A percentile compares a stretch with the other conserved stretches of the same genome.
phyloP scores from a whole-genome alignment of 2,113 vertebrate genomes.

The Hepsetus odoe region DNA sequence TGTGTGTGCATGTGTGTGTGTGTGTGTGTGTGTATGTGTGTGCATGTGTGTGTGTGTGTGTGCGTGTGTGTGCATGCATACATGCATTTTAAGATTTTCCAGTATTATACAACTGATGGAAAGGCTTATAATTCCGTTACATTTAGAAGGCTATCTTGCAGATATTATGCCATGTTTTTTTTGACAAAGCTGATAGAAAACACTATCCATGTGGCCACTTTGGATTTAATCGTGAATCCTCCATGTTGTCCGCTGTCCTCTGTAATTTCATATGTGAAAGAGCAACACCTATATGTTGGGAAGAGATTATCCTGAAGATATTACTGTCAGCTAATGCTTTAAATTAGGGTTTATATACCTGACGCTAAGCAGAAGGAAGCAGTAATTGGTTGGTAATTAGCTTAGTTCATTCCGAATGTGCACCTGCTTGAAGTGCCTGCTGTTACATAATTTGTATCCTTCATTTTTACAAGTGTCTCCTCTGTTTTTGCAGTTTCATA shows the following conservation, averaged over 20 bases:
- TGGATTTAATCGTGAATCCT: not conserved
- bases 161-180: not conserved
- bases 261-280: not conserved
- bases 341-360: slow-evolving; percentile 12
- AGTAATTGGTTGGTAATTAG: slow-evolving; percentile 34
- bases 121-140: no score
- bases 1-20: no score
- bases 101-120: no score
- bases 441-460: not conserved
- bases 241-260: not conserved
- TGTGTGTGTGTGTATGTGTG: no score
- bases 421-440: slow-evolving; percentile 23
- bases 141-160: no score
- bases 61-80: no score
- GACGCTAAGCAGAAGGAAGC: slow-evolving; percentile 11
- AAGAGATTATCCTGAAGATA: not conserved
- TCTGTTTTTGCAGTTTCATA: not conserved
- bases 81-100: no score
- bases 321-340: not conserved
- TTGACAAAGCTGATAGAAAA: not conserved
- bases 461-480: not conserved
- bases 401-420: slow-evolving; percentile 21
- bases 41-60: no score
- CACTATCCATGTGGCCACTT: not conserved
- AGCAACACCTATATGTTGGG: not conserved